Percentiles rank a stretch among this genome's conserved stretches.
These are phyloP conservation scores for Poecilia latipinna DNA, from an alignment of 2,113 vertebrate genomes.

Conservation along the genomic window DNA sequence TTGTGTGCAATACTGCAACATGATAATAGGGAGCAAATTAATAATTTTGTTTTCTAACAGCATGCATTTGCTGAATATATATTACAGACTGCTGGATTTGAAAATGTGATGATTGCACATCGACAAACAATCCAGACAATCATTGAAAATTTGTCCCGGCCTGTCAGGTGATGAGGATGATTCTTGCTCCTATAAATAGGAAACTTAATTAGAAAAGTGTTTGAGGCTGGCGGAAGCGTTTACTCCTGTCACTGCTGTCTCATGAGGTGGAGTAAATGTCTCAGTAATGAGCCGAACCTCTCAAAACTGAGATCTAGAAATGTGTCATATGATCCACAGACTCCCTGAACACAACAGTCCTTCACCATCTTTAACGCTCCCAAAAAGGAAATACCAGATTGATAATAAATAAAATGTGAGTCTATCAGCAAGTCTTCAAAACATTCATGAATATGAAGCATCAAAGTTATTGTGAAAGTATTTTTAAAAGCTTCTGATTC, in stretches of 20 bases:
- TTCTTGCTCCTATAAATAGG: slow-evolving; percentile 16
- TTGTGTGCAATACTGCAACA: too few species aligned
- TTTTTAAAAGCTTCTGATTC: neutral
- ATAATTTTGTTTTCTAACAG: neutral
- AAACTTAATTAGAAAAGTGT: slow-evolving; percentile 47
- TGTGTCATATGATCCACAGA: slow-evolving; percentile 21
- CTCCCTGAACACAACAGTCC: slow-evolving; percentile 3
- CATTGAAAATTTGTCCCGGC: slow-evolving; percentile 8
- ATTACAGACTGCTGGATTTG: neutral
- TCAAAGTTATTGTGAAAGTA: neutral
- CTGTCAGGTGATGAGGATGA: slow-evolving; percentile 18
- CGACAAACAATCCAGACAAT: neutral
- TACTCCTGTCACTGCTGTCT: slow-evolving; percentile 36
- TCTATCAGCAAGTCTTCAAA: slow-evolving; percentile 19
- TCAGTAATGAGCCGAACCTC: slow-evolving; percentile 34
- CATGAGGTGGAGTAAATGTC: slow-evolving; percentile 38
- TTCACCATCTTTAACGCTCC: slow-evolving; percentile 8
- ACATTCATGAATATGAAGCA: neutral
- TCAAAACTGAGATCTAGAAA: slow-evolving; percentile 25
- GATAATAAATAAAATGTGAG: slow-evolving; percentile 41
- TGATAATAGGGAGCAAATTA: too few species aligned
- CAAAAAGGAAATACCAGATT: slow-evolving; percentile 21
- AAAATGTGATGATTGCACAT: neutral
- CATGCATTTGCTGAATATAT: neutral
- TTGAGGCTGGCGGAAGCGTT: slow-evolving; percentile 26